phyloP scores from a whole-genome alignment of 2,113 vertebrate genomes.

The Zeus faber region DNA sequence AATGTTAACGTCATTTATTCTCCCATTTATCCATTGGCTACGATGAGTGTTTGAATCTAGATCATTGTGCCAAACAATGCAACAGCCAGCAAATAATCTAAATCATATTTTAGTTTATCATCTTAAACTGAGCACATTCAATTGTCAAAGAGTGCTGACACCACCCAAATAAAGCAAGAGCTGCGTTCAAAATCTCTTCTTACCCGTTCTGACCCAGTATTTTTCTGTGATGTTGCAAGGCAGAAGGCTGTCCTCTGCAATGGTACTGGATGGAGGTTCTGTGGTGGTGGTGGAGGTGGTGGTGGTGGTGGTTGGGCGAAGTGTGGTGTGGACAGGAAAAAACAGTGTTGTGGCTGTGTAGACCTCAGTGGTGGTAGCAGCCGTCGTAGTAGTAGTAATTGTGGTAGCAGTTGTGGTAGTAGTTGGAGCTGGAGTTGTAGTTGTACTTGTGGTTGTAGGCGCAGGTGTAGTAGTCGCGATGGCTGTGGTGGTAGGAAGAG shows the following conservation, averaged over 20 bases:
- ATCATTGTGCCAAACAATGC: no score
- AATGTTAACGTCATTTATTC: no score
- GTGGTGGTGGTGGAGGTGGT: constrained; percentile 35
- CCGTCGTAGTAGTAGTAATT: constrained; percentile 23
- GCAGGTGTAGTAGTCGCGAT: constrained; percentile 3
- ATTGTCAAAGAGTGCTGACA: no score
- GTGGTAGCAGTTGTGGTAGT: constrained; percentile 24
- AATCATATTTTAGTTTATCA: not conserved
- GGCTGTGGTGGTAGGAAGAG: constrained; percentile 8
- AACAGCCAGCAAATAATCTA: not conserved
- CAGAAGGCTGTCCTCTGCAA: constrained; percentile 68
- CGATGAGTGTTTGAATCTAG: no score
- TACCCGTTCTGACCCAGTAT: constrained; percentile 86
- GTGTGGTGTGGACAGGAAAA: constrained; percentile 29
- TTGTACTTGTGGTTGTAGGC: constrained; percentile 9
- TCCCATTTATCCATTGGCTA: no score
- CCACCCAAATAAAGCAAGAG: no score
- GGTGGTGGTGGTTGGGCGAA: constrained; percentile 19
- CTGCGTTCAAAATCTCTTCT: no score
- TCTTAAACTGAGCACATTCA: no score
- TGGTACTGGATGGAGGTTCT: constrained; percentile 58
- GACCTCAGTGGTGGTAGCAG: constrained; percentile 16
- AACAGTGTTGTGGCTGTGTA: no score
- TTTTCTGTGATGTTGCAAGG: constrained; percentile 88
- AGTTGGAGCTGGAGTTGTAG: constrained; percentile 9